Conservation (phyloP, 2,113 vertebrate genomes). For the Talpa occidentalis region DNA sequence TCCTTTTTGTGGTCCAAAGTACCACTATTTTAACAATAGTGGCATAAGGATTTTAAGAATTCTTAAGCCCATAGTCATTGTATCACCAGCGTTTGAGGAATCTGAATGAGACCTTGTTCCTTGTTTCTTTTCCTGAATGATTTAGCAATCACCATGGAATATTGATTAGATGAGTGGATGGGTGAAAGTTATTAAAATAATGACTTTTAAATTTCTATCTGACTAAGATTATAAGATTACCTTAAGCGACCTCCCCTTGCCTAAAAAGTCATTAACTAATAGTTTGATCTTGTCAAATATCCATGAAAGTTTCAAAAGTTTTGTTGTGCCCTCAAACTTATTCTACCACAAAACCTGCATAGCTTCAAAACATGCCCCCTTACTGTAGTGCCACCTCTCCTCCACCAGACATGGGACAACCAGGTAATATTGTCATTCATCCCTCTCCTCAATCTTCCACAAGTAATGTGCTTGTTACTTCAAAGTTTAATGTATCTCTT, state of each 20-base stretch:
- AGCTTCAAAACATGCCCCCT: not conserved
- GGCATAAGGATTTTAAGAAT: not conserved
- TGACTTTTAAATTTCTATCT: not conserved
- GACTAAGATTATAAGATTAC: not conserved
- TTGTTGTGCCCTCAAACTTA: not conserved
- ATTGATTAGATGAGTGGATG: not conserved
- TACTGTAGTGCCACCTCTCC: not conserved
- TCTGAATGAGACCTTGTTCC: not conserved
- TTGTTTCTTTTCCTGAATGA: not conserved
- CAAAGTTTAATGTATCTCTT: not conserved
- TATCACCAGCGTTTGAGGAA: not conserved
- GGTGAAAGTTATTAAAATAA: not conserved
- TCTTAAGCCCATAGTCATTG: not conserved
- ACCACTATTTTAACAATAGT: too few relatives aligned
- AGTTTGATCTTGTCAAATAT: not conserved
- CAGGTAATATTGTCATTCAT: not conserved
- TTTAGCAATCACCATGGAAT: not conserved
- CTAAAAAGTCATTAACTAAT: not conserved
- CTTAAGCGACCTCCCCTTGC: not conserved
- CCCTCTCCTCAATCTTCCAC: not conserved
- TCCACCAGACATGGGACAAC: not conserved
- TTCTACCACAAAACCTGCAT: not conserved
- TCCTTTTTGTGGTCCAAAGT: not conserved
- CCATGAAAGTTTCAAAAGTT: not conserved
- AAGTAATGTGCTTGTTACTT: not conserved